Conservation (phyloP, 92 coral and sea anemone genomes). For the Phenganax subtilis region DNA sequence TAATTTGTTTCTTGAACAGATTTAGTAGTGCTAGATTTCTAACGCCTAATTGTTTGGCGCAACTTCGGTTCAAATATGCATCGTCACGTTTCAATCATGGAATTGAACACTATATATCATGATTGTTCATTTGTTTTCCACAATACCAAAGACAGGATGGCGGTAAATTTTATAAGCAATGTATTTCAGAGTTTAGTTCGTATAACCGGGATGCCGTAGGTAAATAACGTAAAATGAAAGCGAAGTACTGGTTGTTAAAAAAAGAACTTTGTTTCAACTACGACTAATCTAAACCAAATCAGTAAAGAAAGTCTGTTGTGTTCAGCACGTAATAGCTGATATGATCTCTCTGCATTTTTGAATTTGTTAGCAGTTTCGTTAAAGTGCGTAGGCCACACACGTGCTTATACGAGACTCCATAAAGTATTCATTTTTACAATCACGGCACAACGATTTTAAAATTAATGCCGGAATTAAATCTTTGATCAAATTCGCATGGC, state of each 20-base stretch:
- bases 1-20: slow-evolving; percentile 14
- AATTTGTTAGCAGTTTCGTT: no score
- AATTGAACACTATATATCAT: background rate
- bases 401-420: background rate
- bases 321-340: no score
- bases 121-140: background rate
- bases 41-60: background rate
- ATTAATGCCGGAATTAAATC: background rate
- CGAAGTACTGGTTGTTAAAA: no score
- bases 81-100: background rate
- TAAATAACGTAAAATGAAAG: no score
- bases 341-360: no score
- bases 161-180: no score
- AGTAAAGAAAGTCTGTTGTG: no score
- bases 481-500: background rate
- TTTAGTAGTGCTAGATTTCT: background rate
- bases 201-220: no score
- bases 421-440: background rate
- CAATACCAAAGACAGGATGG: no score
- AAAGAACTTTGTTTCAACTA: no score
- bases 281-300: no score
- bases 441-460: background rate
- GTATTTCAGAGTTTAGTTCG: no score
- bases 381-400: background rate
- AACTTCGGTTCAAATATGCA: background rate